Evolutionary conservation across 2,888 invertebrate genomes (phyloP), one percentile per base, ranked within the genome.

Genomic region (Drosophila anomalata): DNA sequence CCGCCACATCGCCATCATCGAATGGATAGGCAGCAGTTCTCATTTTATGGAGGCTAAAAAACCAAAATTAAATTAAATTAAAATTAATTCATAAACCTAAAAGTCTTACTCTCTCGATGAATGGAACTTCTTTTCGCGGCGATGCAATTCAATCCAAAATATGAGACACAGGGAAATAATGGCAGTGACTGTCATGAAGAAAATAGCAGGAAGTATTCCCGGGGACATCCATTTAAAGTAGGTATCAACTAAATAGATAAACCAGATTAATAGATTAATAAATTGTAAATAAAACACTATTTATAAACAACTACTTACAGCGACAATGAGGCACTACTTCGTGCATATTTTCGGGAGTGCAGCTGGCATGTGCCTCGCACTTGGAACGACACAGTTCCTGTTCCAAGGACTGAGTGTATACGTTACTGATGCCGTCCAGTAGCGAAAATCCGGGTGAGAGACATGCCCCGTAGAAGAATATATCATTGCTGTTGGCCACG

Each of bases 1-100:
- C 92, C 0, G 89, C 82, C 14, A 95, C 95, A 81, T 95, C 95
- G 3, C 83, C 87, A 76, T 94, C 93, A 57, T 90, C 89, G 39
- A 80, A 81, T n/a, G 92, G 83, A 29, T 92, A 91, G 29, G 87
- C 90, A 12, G 82, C 79, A 3, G 84, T 75, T 0, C 76, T 78
- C 54, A 89, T 52, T n/a, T 73, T 56, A 36, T 70, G 76, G 0
- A 89, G 17, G 6, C 89, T 73, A 31, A 1, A 42, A 22, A 50
- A 2, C 6, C 5, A 14, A 2, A 12, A 26, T 8, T 6, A 5
- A 48, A 7, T 5, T 11, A 17, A 41, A n/a, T 9, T 2, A 0
- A n/a, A n/a, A 6, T 3, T 5, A 20, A n/a, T 4, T 20, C 0
- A 7, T 7, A 12, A 11, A 9, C n/a, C 8, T 8, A 2, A 4